Conservation (phyloP, 2,113 vertebrate genomes). For the Sander lucioperca region DNA sequence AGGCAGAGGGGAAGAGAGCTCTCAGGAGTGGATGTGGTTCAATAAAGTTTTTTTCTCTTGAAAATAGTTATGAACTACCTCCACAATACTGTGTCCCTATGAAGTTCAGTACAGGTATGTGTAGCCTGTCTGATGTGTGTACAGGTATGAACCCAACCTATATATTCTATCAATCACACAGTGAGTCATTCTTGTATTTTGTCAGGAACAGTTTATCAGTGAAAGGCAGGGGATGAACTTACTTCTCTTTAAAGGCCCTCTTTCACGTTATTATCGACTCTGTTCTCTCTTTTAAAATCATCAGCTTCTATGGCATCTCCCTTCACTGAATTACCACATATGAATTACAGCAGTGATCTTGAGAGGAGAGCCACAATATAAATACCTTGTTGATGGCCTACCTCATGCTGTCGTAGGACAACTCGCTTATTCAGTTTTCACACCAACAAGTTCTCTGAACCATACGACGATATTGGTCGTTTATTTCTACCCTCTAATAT, state of each 20-base stretch:
- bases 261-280: constrained; percentile 17
- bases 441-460: too few relatives aligned
- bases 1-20: constrained; percentile 15
- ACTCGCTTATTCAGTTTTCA: neutral
- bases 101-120: constrained; percentile 6
- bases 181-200: constrained; percentile 28
- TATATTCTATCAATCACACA: neutral
- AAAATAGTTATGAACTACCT: constrained; percentile 34
- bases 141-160: neutral
- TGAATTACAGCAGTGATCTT: constrained; percentile 25
- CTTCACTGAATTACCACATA: constrained; percentile 2
- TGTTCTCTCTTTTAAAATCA: constrained; percentile 15
- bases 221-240: constrained; percentile 8
- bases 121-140: neutral
- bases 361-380: neutral
- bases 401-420: neutral
- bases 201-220: constrained; percentile 17
- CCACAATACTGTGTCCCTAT: constrained; percentile 24
- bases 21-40: constrained; percentile 27
- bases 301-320: neutral
- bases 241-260: neutral
- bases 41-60: constrained; percentile 43
- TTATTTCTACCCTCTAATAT: too few relatives aligned
- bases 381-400: neutral
- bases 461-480: too few relatives aligned